phyloP scores from a whole-genome alignment of 2,888 invertebrate species.

The Sphinx pinastri region DNA sequence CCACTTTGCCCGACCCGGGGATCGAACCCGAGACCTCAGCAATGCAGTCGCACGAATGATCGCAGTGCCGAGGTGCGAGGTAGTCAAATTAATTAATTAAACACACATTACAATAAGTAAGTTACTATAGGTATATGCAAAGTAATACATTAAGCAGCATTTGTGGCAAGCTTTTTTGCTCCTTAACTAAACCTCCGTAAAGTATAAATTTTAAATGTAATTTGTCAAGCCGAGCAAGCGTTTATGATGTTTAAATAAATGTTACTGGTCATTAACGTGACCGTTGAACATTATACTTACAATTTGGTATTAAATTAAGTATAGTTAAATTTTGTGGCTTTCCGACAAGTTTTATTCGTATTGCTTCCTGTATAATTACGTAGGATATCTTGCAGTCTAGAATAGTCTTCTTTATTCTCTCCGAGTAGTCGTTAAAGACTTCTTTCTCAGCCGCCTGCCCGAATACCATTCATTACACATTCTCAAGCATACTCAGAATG shows the following conservation, averaged over 20 bases:
- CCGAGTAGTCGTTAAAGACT: too few species aligned
- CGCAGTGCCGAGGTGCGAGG: too few species aligned
- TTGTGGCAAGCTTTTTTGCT: conserved; percentile 1
- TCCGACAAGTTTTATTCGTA: not conserved
- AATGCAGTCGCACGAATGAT: too few species aligned
- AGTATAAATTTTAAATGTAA: conserved; percentile 31
- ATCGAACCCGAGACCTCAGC: too few species aligned
- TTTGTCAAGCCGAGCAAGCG: conserved; percentile 30
- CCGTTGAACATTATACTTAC: conserved; percentile 51
- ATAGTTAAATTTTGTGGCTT: not conserved
- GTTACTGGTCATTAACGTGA: conserved; percentile 49
- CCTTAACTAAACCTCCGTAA: conserved; percentile 6
- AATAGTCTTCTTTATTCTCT: too few species aligned
- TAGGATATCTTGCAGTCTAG: too few species aligned
- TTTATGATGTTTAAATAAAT: conserved; percentile 34
- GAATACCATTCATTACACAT: too few species aligned
- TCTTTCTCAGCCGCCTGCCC: too few species aligned
- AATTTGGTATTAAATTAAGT: conserved; percentile 40
- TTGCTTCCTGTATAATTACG: not conserved
- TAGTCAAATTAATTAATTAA: too few species aligned
- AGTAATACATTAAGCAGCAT: not conserved
- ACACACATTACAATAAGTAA: not conserved
- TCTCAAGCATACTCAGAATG: too few species aligned
- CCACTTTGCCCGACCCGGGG: too few species aligned
- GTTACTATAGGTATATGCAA: not conserved